Evolutionary conservation across 2,888 invertebrate species (phyloP), one percentile per base, ranked within the genome.

Genomic region (Dimorphilus gyrociliatus): DNA sequence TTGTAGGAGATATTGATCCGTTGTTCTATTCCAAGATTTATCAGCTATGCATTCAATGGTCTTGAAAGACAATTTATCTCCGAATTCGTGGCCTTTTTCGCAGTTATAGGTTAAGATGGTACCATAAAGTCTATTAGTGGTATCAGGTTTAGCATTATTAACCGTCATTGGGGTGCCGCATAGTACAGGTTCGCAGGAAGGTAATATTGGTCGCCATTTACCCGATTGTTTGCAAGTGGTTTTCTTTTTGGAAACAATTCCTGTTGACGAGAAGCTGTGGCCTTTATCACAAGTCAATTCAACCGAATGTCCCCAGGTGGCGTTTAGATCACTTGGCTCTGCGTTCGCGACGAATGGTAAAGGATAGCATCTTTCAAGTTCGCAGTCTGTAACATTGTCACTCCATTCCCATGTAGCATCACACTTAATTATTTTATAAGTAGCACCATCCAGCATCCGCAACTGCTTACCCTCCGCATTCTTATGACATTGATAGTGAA

Each of bases 401-500:
- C 40, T 42, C 44, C 44, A 44, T n/a, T 34, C 29, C 2, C 25
- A 35, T 4, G 32, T 38, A 5, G 42, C 44, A 25, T 44, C 42
- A 28, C 44, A 44, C 19, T 33, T 31, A 14, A 39, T 35, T 23
- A 35, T 27, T 7, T 36, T 27, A 28, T 27, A 37, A 13, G 35
- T 30, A 16, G 42, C 34, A 3, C 44, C 44, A 23, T 44, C 44
- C 8, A 33, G 19, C 44, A 44, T 44, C n/a, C 44, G 32, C n/a
- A n/a, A n/a, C n/a, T n/a, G n/a, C 18, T 28, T 24, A 1, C 34
- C 36, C 4, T 25, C 10, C n/a, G n/a, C n/a, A n/a, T n/a, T n/a
- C n/a, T n/a, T n/a, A 17, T 36, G 30, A 17, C 44, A 44, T 16
- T n/a, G 14, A 35, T 40, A 40, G 17, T 33, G 23, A 6, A 33